Percentiles rank a stretch among this genome's conserved stretches.
phyloP scores from a whole-genome alignment of 2,888 invertebrate species.

The Vannuccia rotundouncinata region DNA sequence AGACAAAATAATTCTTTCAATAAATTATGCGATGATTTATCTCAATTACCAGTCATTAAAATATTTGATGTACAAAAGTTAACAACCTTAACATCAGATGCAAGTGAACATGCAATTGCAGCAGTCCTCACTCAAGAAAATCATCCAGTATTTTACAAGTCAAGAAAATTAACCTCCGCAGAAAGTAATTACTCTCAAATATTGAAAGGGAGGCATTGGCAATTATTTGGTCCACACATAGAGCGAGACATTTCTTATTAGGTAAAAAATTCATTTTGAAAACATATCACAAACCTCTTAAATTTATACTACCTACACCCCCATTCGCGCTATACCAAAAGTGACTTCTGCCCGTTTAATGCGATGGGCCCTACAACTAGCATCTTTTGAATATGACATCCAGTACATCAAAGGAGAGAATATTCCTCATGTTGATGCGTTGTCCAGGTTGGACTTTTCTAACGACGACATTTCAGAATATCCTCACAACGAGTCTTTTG shows the following conservation, averaged over 20 bases:
- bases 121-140: conserved; percentile 29
- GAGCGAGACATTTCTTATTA: conserved; percentile 34
- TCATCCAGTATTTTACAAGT: conserved; percentile 38
- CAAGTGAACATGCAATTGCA: conserved; percentile 34
- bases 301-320: conserved; percentile 17
- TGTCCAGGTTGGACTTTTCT: conserved; percentile 27
- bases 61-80: conserved; percentile 30
- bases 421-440: conserved; percentile 39
- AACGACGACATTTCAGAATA: background rate
- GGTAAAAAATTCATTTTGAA: conserved; percentile 33
- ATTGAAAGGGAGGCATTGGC: conserved; percentile 38
- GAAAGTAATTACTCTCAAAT: conserved; percentile 35
- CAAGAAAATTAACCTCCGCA: conserved; percentile 31
- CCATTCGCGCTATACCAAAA: background rate
- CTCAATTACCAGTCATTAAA: conserved; percentile 34
- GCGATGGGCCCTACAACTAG: conserved; percentile 31
- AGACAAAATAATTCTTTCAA: conserved; percentile 28
- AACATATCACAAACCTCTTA: conserved; percentile 34
- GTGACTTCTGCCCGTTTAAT: conserved; percentile 27
- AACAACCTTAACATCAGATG: conserved; percentile 35
- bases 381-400: conserved; percentile 34
- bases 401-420: conserved; percentile 29
- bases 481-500: background rate
- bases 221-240: conserved; percentile 34
- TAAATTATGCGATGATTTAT: conserved; percentile 11